Evolutionary conservation across 2,797 vertebrate genomes (phyloP), one percentile per base, ranked within the genome.

Genomic region (Basileuterus tristriatus): DNA sequence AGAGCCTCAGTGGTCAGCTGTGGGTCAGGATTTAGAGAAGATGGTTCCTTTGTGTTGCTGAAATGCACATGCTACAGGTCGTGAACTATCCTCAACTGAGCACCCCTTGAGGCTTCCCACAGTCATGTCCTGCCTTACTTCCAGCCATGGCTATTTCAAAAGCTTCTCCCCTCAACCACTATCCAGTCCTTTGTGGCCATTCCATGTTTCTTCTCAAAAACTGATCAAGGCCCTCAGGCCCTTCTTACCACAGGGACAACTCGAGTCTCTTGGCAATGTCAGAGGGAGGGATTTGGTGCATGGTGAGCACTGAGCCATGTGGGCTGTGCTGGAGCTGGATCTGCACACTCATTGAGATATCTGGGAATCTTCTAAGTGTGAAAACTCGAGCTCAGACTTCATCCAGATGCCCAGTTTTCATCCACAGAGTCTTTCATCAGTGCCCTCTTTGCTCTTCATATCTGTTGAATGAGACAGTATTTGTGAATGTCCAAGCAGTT

Each of bases 231-330:
- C 5, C 3, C 14, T 39, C 39, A 19, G 67, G 21, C 5, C 8
- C 12, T 62, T 58, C 4, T 6, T 1, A 3, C 30, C 13, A 1
- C 6, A 19, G 10, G 24, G 53, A 21, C 17, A n/a, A 22, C 11
- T n/a, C 2, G 1, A 27, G 9, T 39, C 24, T 13, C 26, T 85
- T 55, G 47, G 12, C 44, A 34, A 8, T 34, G 30, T 39, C 24
- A 26, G 36, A 59, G 39, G 21, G 7, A 39, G 14, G 3, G 9
- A n/a, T 74, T 60, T 6, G 5, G 8, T 41, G 21, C 27, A 23
- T 89, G 27, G 20, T 52, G 63, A 24, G 29, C 23, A 23, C 39
- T 44, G 47, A 56, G 29, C 26, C 2, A 0, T 1, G 6, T n/a
- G 30, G 37, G 47, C 30, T 52, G 43, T 56, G 83, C 62, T 11